Percentiles rank a stretch among this genome's conserved stretches.
phyloP scores from a whole-genome alignment of 2,888 invertebrate species.

The Dexiosoma caninum region DNA sequence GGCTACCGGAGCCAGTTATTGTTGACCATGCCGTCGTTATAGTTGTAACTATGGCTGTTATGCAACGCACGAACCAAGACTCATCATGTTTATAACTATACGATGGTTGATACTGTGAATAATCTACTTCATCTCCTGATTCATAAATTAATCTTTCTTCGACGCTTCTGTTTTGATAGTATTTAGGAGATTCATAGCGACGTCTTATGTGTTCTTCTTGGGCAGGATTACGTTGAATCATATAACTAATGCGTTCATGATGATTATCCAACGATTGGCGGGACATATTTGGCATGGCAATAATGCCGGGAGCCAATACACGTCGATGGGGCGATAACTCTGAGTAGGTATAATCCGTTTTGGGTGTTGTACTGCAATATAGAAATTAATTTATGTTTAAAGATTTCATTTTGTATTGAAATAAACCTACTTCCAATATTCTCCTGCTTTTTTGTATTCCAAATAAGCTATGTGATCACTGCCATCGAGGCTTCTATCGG shows the following conservation, averaged over 20 bases:
- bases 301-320: constrained; percentile 87
- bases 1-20: constrained; percentile 40
- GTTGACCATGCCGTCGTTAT: constrained; percentile 69
- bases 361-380: constrained; percentile 86
- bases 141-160: constrained; percentile 72
- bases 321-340: constrained; percentile 88
- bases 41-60: constrained; percentile 70
- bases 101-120: constrained; percentile 65
- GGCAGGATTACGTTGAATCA: constrained; percentile 74
- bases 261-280: constrained; percentile 83
- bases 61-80: constrained; percentile 71
- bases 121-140: constrained; percentile 76
- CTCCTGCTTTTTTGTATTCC: constrained; percentile 86
- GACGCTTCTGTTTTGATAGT: constrained; percentile 62
- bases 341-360: constrained; percentile 95
- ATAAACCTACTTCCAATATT: constrained; percentile 89
- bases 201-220: constrained; percentile 75
- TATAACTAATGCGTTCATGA: constrained; percentile 79
- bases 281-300: constrained; percentile 94
- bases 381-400: not conserved
- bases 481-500: constrained; percentile 62
- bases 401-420: not conserved
- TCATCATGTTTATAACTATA: constrained; percentile 58
- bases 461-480: constrained; percentile 82
- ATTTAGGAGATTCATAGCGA: constrained; percentile 72